These are phyloP conservation scores for Steatocranus sp. DNA, from an alignment of 2,797 vertebrate species.

Conservation along the genomic window DNA sequence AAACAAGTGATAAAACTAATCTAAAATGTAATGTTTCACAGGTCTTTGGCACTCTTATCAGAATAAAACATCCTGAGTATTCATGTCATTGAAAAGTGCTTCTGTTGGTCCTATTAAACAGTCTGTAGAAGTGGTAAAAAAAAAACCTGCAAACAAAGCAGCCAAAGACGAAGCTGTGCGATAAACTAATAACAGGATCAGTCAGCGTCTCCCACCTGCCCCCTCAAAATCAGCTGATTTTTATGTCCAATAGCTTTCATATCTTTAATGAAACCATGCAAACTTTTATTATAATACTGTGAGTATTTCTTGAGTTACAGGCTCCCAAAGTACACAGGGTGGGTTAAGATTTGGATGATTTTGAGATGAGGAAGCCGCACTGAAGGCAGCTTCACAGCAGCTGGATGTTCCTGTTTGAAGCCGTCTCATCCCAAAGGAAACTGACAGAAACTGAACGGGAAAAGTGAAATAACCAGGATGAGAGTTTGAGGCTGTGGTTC, in stretches of 20 bases:
- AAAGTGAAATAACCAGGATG: neutral
- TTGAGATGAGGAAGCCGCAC: neutral
- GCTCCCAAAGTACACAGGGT: neutral
- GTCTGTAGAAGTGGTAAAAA: neutral
- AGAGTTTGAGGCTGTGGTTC: neutral
- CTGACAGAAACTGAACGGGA: neutral
- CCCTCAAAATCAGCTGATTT: neutral
- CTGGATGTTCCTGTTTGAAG: neutral
- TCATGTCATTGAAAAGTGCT: neutral
- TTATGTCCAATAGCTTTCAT: neutral
- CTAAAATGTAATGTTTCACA: neutral
- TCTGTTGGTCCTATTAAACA: neutral
- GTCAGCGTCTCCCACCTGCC: neutral
- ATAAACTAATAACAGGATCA: neutral
- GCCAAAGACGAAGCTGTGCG: neutral
- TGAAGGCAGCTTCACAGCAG: neutral
- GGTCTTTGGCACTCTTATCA: neutral
- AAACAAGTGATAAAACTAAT: neutral
- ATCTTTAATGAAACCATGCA: neutral
- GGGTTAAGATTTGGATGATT: neutral
- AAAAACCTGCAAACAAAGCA: neutral
- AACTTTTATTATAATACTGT: fast-evolving
- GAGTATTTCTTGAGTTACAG: neutral
- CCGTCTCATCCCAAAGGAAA: fast-evolving
- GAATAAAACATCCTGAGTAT: neutral